Base-by-base conservation (phyloP, 2,113 vertebrate species). In the Ophthalmolycus amberensis region DNA sequence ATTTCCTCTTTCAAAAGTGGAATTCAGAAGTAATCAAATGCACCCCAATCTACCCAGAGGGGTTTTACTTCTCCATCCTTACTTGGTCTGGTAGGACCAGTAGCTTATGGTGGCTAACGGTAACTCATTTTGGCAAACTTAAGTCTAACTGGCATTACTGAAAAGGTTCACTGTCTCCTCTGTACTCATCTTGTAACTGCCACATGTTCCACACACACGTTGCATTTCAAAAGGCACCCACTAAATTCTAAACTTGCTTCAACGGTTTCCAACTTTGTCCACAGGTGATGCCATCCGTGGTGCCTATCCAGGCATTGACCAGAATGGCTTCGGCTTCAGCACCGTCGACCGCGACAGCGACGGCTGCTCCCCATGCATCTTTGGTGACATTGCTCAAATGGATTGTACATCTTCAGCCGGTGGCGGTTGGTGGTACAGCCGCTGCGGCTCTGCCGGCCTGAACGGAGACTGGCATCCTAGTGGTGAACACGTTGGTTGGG, bases 241-340 rank as follows among this genome's bases (percentile, higher is more conserved):
- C 14, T 63, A 9, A 54, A 65, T 75, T 20, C 3, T 25, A 44
- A 27, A 29, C 22, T 79, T 71, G 8, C 37, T 46, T 14, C 22
- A 29, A 18, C 37, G 4, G 1, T 59, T 38, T 48, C 14, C 22
- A 8, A 6, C 10, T 62, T 40, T 71, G 0, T 62, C 5, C 7
- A 20, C 72, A 95, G 91, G 92, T 22, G 92, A 95, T 3, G 89
- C 88, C 3, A 92, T 95, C 85, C 90, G 82, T 6, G 92, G 90
- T 3, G 9, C 14, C 0, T 88, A 84, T 25, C 0, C 9, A 0
- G 83, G 79, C 2, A 69, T 85, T 0, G 27, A 92, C 77, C 93
- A 94, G 85, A 94, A 94, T 1, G 88, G 91, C 58, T 90, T 54
- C 2, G 87, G 90, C 75, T 95, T 95, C 89, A 95, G 94, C 85